Percentiles rank a stretch among this genome's conserved stretches.
Conservation (phyloP, 2,888 invertebrate species). For the Euproctis similis region DNA sequence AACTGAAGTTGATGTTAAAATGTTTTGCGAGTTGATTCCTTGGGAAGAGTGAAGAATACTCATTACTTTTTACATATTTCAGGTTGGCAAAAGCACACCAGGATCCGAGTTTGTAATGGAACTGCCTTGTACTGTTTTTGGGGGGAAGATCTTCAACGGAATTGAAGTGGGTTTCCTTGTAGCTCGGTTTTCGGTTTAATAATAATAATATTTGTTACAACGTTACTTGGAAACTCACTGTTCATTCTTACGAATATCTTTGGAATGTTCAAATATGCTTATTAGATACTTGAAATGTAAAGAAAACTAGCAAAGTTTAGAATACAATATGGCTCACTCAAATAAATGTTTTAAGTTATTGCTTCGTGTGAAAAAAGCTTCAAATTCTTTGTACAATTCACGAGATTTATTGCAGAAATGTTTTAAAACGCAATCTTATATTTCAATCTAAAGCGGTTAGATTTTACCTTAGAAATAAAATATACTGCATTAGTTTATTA, state of each 20-base stretch:
- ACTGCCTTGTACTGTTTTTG: conserved; percentile 25
- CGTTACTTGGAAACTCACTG: conserved; percentile 10
- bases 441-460: no score
- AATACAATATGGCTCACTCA: no score
- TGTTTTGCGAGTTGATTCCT: conserved; percentile 34
- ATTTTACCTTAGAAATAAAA: no score
- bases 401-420: no score
- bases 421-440: no score
- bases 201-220: conserved; percentile 20
- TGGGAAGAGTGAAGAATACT: conserved; percentile 28
- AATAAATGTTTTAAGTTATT: no score
- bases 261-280: conserved; percentile 1
- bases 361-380: no score
- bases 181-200: conserved; percentile 20
- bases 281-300: not conserved
- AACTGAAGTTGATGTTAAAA: conserved; percentile 38
- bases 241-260: conserved; percentile 7
- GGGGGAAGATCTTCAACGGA: conserved; percentile 17
- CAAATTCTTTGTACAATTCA: no score
- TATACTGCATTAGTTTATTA: no score
- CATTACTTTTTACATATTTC: conserved; percentile 35
- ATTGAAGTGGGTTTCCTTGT: conserved; percentile 29
- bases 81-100: conserved; percentile 15
- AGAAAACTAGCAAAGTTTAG: no score
- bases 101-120: conserved; percentile 27